A percentile compares a stretch with the other conserved stretches of the same genome.
These are phyloP conservation scores for Sinocyclocheilus grahami DNA, from an alignment of 2,113 vertebrate species.

Conservation along the genomic window DNA sequence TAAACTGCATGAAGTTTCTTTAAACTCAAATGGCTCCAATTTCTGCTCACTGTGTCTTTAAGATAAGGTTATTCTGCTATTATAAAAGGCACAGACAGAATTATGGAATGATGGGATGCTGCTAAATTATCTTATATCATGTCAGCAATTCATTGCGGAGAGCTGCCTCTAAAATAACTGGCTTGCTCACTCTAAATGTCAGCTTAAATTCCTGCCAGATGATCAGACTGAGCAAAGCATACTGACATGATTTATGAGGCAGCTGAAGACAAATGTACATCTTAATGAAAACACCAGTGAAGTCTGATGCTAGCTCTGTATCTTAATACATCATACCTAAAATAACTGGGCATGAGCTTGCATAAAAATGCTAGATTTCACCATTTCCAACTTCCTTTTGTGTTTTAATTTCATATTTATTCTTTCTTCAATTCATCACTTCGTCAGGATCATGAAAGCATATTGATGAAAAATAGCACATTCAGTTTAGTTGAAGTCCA, in stretches of 20 bases:
- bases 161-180: constrained; percentile 22
- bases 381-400: background rate
- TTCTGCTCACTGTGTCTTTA: constrained; percentile 27
- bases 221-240: constrained; percentile 29
- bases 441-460: background rate
- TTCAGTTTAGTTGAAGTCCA: background rate
- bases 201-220: constrained; percentile 25
- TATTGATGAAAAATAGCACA: background rate
- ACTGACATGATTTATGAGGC: constrained; percentile 32
- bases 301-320: background rate
- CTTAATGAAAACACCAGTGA: constrained; percentile 10
- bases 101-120: constrained; percentile 14
- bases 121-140: constrained; percentile 37
- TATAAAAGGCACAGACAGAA: constrained; percentile 30
- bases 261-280: background rate
- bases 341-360: background rate
- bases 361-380: constrained; percentile 14
- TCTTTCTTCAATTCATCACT: background rate
- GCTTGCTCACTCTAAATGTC: constrained; percentile 25
- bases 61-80: background rate
- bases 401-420: background rate
- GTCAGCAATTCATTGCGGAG: constrained; percentile 1
- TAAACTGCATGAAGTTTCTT: background rate
- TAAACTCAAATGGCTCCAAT: background rate
- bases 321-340: constrained; percentile 1